A percentile compares a stretch with the other conserved stretches of the same genome.
phyloP scores from a whole-genome alignment of 2,888 invertebrate species.

The Aromia moschata region DNA sequence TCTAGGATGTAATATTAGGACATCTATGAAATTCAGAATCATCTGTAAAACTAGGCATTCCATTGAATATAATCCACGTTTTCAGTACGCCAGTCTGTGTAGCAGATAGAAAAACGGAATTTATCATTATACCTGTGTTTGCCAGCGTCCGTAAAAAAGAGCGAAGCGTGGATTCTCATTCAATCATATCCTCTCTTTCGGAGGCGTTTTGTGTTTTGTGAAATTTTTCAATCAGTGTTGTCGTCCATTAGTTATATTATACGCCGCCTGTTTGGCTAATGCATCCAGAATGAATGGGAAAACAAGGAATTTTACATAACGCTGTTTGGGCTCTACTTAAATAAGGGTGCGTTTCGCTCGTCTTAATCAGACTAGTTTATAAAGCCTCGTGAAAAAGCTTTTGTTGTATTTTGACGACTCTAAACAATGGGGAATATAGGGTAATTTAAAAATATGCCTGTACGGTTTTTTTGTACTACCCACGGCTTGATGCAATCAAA shows the following conservation, averaged over 20 bases:
- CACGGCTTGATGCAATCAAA: slow-evolving; percentile 15
- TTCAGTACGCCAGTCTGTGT: slow-evolving; percentile 22
- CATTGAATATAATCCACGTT: neutral
- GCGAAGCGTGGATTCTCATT: slow-evolving; percentile 52
- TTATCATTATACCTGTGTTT: slow-evolving; percentile 37
- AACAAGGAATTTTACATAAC: slow-evolving; percentile 59
- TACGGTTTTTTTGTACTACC: slow-evolving; percentile 38
- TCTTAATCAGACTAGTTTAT: slow-evolving; percentile 62
- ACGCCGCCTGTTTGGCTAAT: slow-evolving; percentile 60
- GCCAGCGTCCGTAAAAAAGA: slow-evolving; percentile 36
- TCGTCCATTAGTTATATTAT: slow-evolving; percentile 64
- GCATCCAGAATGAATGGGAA: slow-evolving; percentile 58
- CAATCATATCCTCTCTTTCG: slow-evolving; percentile 58
- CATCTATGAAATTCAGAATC: neutral
- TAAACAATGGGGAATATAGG: slow-evolving; percentile 58
- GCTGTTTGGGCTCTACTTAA: slow-evolving; percentile 55
- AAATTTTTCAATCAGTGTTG: slow-evolving; percentile 63
- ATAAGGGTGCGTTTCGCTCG: slow-evolving; percentile 61
- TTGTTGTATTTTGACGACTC: slow-evolving; percentile 61
- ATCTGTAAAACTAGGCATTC: neutral
- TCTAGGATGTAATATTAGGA: too few species aligned
- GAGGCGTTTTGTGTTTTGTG: slow-evolving; percentile 59
- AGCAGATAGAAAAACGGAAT: slow-evolving; percentile 33
- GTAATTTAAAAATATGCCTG: slow-evolving; percentile 57
- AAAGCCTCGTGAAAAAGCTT: slow-evolving; percentile 58